Percentiles rank a stretch among this genome's conserved stretches.
These are phyloP conservation scores for Philhelius pedissequus DNA, from an alignment of 2,888 invertebrate genomes.

Conservation along the genomic window DNA sequence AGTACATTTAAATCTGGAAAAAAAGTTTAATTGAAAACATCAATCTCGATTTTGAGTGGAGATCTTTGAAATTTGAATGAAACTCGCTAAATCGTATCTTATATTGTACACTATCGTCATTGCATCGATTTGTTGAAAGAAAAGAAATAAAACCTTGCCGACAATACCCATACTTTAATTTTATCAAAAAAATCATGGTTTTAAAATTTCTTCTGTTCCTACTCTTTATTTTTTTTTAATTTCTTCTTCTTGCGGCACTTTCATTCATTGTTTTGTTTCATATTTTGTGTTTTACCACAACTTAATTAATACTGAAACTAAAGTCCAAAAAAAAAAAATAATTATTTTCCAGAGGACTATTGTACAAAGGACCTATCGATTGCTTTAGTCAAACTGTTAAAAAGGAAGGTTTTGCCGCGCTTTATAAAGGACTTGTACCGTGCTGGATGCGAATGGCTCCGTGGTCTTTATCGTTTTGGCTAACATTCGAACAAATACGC, in stretches of 20 bases:
- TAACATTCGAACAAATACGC: constrained; percentile 92
- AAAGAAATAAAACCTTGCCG: too few species aligned
- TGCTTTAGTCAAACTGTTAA: constrained; percentile 91
- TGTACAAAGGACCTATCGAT: constrained; percentile 92
- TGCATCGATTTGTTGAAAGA: too few species aligned
- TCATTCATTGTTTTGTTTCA: background rate
- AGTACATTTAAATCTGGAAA: too few species aligned
- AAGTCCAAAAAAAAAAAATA: background rate
- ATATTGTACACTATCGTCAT: too few species aligned
- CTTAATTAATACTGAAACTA: background rate
- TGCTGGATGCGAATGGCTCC: constrained; percentile 96
- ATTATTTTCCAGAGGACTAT: constrained; percentile 83
- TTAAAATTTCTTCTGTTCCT: background rate
- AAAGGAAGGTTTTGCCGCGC: constrained; percentile 90
- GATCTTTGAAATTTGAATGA: too few species aligned
- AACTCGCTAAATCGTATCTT: too few species aligned
- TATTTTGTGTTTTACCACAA: constrained; percentile 1
- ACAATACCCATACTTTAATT: too few species aligned
- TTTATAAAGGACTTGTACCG: constrained; percentile 96
- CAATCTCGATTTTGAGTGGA: too few species aligned
- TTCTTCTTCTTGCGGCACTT: background rate
- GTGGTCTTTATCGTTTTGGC: constrained; percentile 97
- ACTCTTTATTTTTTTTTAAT: background rate
- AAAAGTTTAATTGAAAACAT: too few species aligned
- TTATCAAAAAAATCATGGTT: too few species aligned